A percentile compares a stretch with the other conserved stretches of the same genome.
Conservation (phyloP, 1,140 invertebrate species). For the Panagrolaimus sp. region DNA sequence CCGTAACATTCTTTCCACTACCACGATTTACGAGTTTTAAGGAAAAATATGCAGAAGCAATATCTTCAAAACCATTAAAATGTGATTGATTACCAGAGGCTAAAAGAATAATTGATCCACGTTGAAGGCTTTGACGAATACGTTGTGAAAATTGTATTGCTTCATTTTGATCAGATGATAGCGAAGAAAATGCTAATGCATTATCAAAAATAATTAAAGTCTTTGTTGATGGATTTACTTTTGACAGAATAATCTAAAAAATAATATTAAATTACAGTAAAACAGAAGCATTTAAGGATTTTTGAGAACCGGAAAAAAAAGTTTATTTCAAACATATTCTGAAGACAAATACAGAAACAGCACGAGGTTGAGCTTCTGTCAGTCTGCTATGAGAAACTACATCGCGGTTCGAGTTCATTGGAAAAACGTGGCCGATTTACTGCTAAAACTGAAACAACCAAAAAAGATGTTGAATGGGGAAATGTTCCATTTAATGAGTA, state of each 20-base stretch:
- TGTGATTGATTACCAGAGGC: neutral
- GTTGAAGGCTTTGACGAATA: neutral
- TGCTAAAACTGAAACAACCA: too few relatives aligned
- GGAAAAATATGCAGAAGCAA: neutral
- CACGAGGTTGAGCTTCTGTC: too few relatives aligned
- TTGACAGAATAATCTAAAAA: neutral
- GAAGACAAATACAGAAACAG: too few relatives aligned
- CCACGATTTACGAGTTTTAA: conserved; percentile 6
- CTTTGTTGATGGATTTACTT: neutral
- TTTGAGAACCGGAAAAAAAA: too few relatives aligned
- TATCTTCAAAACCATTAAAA: conserved; percentile 3
- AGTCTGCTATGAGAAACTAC: too few relatives aligned
- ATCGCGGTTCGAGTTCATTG: too few relatives aligned
- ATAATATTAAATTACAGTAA: too few relatives aligned
- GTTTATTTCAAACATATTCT: too few relatives aligned
- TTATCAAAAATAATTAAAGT: conserved; percentile 3
- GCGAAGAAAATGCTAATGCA: neutral
- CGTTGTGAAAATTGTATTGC: conserved; percentile 3
- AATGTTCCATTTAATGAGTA: too few relatives aligned
- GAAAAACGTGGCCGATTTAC: too few relatives aligned
- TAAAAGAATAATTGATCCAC: neutral
- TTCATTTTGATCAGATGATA: neutral
- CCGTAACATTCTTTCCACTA: neutral
- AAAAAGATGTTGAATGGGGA: too few relatives aligned
- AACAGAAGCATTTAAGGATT: too few relatives aligned